Base-by-base conservation (phyloP, 2,113 vertebrate species). In the Petrocephalus microphthalmus region DNA sequence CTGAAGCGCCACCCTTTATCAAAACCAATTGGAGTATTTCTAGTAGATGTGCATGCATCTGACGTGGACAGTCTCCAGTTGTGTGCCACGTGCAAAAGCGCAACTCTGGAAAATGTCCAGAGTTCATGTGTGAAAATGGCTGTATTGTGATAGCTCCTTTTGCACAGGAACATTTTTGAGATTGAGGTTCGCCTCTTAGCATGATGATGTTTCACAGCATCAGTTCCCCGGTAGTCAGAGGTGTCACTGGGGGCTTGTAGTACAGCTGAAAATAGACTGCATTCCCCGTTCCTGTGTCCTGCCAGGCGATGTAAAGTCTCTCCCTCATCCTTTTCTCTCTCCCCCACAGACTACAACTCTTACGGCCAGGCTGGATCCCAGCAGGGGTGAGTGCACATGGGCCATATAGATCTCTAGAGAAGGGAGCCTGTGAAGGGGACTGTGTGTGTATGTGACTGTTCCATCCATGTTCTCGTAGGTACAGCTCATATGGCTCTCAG, bases 281-380 rank as follows among this genome's bases (percentile, higher is more conserved):
- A 64, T 13, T 64, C 60, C 67, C 15, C 1, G 67, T 13, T 13
- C 67, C 29, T 74, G 67, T 37, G 13, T 74, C 25, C 71, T 78
- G 71, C 33, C 33, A 19, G 15, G 33, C 6, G 0, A 10, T 85
- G n/a, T 7, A 33, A 29, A 53, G 13, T 33, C 51, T 47, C 22
- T 52, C n/a, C 2, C 25, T 67, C 3, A 67, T 67, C 25, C 3
- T 67, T 29, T 19, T 83, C 13, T 22, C 8, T 2, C 2, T 11
- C 13, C 17, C 22, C 42, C 51, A 25, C 88, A 89, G 88, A 89
- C 37, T 86, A 89, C 49, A 89, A 56, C 29, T 29, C 88, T 5
- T 89, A 89, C 13, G 47, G 64, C 64, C 88, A 86, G 64, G 64
- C 88, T 11, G 84, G 51, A 56, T 84, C 49, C 49, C 88, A 89